Percentiles rank a stretch among this genome's conserved stretches.
These are phyloP conservation scores for Euleptes europaea DNA, from an alignment of 2,113 vertebrate genomes.

Conservation along the genomic window DNA sequence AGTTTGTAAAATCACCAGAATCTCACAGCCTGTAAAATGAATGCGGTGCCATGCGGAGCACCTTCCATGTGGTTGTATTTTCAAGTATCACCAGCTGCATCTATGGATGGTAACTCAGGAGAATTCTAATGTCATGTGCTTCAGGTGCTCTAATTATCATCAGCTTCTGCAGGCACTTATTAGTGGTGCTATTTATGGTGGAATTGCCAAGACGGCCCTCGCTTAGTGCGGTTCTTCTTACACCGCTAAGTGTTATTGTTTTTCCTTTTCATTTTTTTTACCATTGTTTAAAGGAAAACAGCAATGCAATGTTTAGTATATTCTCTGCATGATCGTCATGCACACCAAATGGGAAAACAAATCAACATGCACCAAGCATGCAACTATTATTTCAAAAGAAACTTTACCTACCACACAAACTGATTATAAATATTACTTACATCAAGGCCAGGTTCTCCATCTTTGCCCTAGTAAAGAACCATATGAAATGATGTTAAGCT, in stretches of 20 bases:
- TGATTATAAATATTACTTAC: slow-evolving; percentile 81
- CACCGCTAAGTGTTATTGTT: neutral
- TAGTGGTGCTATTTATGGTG: neutral
- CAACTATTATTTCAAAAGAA: neutral
- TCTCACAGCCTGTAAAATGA: neutral
- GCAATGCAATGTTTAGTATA: slow-evolving; percentile 26
- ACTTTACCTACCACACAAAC: slow-evolving; percentile 50
- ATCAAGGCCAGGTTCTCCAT: slow-evolving; percentile 95
- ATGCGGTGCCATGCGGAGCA: neutral
- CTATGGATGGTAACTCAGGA: neutral
- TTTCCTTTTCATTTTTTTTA: neutral
- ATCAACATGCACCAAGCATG: slow-evolving; percentile 14
- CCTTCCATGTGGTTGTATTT: neutral
- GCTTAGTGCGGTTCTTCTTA: neutral
- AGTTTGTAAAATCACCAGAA: neutral
- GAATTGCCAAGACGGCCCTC: neutral
- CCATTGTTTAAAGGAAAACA: slow-evolving; percentile 15
- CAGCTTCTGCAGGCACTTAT: slow-evolving; percentile 10
- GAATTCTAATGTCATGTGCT: neutral
- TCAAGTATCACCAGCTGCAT: neutral
- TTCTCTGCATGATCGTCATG: slow-evolving; percentile 28
- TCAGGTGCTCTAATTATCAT: neutral
- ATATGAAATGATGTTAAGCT: slow-evolving; percentile 68
- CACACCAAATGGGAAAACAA: slow-evolving; percentile 22
- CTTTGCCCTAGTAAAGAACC: slow-evolving; percentile 88